Conservation (phyloP, 2,113 vertebrate genomes). For the Ploceus nigricollis region DNA sequence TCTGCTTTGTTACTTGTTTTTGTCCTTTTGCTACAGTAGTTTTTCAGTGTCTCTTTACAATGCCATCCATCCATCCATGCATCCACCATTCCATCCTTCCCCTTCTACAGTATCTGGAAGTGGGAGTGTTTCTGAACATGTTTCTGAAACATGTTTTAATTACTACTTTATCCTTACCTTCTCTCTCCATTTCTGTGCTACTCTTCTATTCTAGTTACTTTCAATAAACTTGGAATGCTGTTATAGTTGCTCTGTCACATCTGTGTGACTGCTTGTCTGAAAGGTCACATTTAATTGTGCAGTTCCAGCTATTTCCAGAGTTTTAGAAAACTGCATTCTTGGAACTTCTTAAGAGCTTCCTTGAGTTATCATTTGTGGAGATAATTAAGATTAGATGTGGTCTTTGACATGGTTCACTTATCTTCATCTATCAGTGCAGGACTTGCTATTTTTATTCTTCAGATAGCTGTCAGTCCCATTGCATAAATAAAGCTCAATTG, state of each 20-base stretch:
- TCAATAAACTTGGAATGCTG: not conserved
- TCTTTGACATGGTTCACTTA: not conserved
- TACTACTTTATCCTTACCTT: not conserved
- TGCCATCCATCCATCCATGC: not conserved
- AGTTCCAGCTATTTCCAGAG: not conserved
- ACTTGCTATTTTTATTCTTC: not conserved
- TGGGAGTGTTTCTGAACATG: not conserved
- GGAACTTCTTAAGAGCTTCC: not conserved
- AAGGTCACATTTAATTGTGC: not conserved
- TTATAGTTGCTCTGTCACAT: not conserved
- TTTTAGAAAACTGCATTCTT: not conserved
- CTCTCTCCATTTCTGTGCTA: not conserved
- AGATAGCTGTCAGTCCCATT: not conserved
- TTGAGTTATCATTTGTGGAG: not conserved
- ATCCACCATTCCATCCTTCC: not conserved
- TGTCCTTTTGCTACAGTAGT: not conserved
- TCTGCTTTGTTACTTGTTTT: not conserved
- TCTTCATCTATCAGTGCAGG: not conserved
- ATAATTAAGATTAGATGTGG: not conserved
- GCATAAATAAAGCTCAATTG: not conserved
- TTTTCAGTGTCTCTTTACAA: not conserved
- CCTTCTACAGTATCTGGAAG: not conserved
- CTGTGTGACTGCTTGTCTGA: not conserved
- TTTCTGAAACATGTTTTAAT: not conserved
- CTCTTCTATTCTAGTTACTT: not conserved